Conservation (phyloP, 2,888 invertebrate genomes). For the Altica lythri region DNA sequence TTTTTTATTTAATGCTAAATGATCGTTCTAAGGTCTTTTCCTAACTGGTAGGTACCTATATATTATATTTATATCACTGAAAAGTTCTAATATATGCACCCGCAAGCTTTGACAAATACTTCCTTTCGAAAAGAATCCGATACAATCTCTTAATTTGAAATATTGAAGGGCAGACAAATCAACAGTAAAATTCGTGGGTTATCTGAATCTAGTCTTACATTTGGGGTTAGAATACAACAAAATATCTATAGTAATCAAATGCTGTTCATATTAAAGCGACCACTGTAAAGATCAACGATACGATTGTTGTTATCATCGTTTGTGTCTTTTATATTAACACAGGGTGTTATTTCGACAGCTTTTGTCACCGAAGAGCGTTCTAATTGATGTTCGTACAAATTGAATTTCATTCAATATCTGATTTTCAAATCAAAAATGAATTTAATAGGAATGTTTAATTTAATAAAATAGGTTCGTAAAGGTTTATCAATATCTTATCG, state of each 20-base stretch:
- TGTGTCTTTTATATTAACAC: slow-evolving; percentile 41
- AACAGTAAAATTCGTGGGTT: slow-evolving; percentile 36
- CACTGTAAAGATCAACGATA: slow-evolving; percentile 46
- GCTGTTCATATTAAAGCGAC: slow-evolving; percentile 42
- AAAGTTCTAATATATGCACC: too few relatives aligned
- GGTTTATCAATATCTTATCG: too few relatives aligned
- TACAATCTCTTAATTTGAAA: slow-evolving; percentile 27
- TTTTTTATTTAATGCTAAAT: too few relatives aligned
- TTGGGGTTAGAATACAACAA: slow-evolving; percentile 38
- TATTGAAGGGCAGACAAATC: too few relatives aligned
- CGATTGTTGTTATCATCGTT: slow-evolving; percentile 40
- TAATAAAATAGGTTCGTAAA: too few relatives aligned
- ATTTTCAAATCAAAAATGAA: too few relatives aligned
- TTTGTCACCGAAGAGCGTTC: slow-evolving; percentile 48
- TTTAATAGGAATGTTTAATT: too few relatives aligned
- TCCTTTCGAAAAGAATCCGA: slow-evolving; percentile 2
- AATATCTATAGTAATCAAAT: slow-evolving; percentile 46
- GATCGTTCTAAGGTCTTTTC: too few relatives aligned
- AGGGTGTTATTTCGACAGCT: slow-evolving; percentile 47
- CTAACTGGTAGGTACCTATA: too few relatives aligned
- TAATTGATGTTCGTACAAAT: slow-evolving; percentile 46
- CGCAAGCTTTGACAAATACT: too few relatives aligned
- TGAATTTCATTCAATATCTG: too few relatives aligned
- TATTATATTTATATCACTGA: too few relatives aligned
- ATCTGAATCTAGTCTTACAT: slow-evolving; percentile 41